phyloP scores from a whole-genome alignment of 2,888 invertebrate genomes.

The Stratiomys singularior region DNA sequence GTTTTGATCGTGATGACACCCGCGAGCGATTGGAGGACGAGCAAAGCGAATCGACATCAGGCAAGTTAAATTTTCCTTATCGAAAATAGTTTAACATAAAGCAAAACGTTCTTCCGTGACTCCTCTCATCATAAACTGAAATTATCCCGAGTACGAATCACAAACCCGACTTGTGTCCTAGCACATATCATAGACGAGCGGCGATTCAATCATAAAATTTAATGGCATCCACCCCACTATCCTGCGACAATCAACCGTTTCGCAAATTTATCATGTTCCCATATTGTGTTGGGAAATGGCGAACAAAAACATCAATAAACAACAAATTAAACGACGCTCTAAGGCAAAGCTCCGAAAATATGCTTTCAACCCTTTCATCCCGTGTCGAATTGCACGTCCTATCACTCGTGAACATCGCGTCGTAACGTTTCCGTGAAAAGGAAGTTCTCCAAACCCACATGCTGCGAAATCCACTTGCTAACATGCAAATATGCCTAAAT shows the following conservation, averaged over 20 bases:
- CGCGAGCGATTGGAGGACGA: slow-evolving; percentile 63
- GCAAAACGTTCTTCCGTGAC: neutral
- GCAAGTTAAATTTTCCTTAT: slow-evolving; percentile 63
- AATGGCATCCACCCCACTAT: no score
- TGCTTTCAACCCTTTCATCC: slow-evolving; percentile 1
- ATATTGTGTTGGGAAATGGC: neutral
- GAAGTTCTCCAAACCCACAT: neutral
- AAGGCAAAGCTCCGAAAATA: slow-evolving; percentile 3
- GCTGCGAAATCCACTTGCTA: slow-evolving; percentile 21
- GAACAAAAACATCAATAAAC: slow-evolving; percentile 5
- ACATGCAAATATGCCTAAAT: slow-evolving; percentile 48
- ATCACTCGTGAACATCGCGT: neutral
- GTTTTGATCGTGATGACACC: slow-evolving; percentile 66
- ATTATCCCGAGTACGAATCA: no score
- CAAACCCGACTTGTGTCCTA: no score
- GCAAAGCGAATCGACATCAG: slow-evolving; percentile 67
- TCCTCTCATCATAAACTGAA: neutral
- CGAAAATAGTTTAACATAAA: neutral
- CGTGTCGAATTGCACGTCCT: neutral
- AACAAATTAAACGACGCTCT: neutral
- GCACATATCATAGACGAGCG: no score
- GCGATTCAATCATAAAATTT: no score
- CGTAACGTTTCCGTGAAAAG: neutral
- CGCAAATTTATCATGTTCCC: neutral
- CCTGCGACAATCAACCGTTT: neutral